Base-by-base conservation (phyloP, 1,140 invertebrate genomes). In the Panulirus ornatus region DNA sequence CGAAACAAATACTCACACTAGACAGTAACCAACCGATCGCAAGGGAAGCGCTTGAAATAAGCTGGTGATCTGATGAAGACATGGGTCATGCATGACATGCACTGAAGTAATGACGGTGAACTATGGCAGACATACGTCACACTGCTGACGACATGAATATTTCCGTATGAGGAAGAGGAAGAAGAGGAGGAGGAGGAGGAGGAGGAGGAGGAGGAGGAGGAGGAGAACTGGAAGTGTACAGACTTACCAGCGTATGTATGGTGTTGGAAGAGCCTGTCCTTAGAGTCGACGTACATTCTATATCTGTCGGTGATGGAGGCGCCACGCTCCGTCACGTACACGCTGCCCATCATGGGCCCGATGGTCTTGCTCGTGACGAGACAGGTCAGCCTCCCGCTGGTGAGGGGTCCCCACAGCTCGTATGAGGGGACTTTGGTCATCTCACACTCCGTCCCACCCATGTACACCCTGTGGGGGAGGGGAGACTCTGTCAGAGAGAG, bases 221-320 rank as follows among this genome's bases (percentile, higher is more conserved):
- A 79, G 51, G 11, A 58, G 22, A n/a, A n/a, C n/a, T n/a, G n/a
- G n/a, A n/a, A n/a, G n/a, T n/a, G n/a, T n/a, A n/a, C n/a, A n/a
- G n/a, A 44, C 78, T 70, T 8, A 88, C 86, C 76, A 30, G 86
- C 36, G 27, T 88, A 88, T 0, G 75, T 81, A 22, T 88, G 86
- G 58, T 85, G 51, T 19, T 91, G 89, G 66, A 36, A 86, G 9
- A 91, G 66, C 44, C 22, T 70, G 51, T 91, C 76, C 30, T 91
- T 66, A 8, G 82, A 73, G 42, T 84, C 83, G 16, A 54, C 36
- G n/a, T 58, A 71, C 63, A 75, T 91, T 22, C 73, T 70, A 34
- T 30, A 70, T 38, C 30, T 30, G 42, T 51, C 47, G 9, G 54
- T 75, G 9, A 14, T 5, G 1, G 90, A 66, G 1, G 70, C 44